Conservation (phyloP, 2,797 vertebrate species). For the Lutjanus argentimaculatus region DNA sequence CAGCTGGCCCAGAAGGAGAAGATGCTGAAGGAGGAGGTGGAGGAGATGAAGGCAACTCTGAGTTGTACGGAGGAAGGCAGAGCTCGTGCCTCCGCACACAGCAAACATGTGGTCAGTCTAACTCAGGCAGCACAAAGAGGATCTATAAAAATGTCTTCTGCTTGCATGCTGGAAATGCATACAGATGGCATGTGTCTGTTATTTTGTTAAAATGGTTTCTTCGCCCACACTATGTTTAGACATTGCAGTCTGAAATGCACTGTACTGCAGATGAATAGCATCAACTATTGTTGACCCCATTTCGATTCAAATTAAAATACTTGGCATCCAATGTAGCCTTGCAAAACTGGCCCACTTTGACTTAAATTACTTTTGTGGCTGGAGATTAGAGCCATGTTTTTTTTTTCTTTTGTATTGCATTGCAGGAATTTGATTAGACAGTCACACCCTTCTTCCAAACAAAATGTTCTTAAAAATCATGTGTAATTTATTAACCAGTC, state of each 20-base stretch:
- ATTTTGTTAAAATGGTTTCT: neutral
- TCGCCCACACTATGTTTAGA: neutral
- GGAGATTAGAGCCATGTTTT: neutral
- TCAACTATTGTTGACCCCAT: neutral
- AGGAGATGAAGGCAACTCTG: conserved; percentile 91
- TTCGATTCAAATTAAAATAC: neutral
- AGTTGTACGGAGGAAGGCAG: conserved; percentile 88
- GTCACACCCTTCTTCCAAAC: neutral
- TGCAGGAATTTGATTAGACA: neutral
- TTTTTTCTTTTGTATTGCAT: neutral
- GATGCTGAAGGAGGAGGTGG: conserved; percentile 92
- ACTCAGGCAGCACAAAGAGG: neutral
- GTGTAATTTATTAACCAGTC: neutral
- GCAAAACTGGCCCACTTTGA: neutral
- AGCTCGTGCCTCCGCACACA: conserved; percentile 82
- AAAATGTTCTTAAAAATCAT: neutral
- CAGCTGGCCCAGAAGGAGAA: conserved; percentile 88
- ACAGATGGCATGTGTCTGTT: neutral
- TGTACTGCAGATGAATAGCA: neutral
- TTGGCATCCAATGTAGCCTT: neutral
- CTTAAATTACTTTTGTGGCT: neutral
- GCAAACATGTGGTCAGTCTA: conserved; percentile 88
- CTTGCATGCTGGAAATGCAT: neutral
- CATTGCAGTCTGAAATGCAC: neutral
- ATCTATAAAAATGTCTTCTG: neutral